Percentiles rank a stretch among this genome's conserved stretches.
These are phyloP conservation scores for Vireo altiloquus DNA, from an alignment of 2,113 vertebrate genomes.

Conservation along the genomic window DNA sequence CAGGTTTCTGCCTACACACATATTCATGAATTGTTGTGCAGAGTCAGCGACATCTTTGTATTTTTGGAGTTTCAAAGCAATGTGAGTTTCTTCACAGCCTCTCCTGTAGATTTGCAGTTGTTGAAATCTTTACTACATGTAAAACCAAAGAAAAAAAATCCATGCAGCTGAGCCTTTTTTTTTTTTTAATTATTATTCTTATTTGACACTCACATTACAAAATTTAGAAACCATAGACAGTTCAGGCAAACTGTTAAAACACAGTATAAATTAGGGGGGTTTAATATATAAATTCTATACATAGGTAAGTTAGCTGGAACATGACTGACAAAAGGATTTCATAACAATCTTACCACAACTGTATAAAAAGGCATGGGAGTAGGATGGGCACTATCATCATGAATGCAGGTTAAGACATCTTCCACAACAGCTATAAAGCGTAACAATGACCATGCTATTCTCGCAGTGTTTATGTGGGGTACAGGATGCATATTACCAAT, in stretches of 20 bases:
- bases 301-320: slow-evolving; percentile 66
- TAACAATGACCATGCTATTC: slow-evolving; percentile 63
- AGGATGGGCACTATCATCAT: slow-evolving; percentile 51
- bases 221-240: slow-evolving; percentile 76
- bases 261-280: slow-evolving; percentile 74
- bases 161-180: neutral
- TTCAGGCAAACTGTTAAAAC: slow-evolving; percentile 79
- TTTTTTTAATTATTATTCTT: slow-evolving; percentile 26
- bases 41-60: neutral
- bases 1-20: neutral
- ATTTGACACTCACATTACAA: slow-evolving; percentile 75
- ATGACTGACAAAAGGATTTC: slow-evolving; percentile 64
- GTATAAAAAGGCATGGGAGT: slow-evolving; percentile 64
- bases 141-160: neutral
- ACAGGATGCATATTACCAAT: slow-evolving; percentile 52
- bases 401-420: slow-evolving; percentile 56
- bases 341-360: slow-evolving; percentile 63
- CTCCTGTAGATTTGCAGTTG: neutral
- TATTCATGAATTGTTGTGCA: neutral
- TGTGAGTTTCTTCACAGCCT: neutral
- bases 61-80: neutral
- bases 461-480: slow-evolving; percentile 33
- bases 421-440: slow-evolving; percentile 59
- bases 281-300: slow-evolving; percentile 74
- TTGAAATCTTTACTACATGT: neutral